Evolutionary conservation across 2,113 vertebrate genomes (phyloP).

Genomic region (Lycocorax pyrrhopterus): DNA sequence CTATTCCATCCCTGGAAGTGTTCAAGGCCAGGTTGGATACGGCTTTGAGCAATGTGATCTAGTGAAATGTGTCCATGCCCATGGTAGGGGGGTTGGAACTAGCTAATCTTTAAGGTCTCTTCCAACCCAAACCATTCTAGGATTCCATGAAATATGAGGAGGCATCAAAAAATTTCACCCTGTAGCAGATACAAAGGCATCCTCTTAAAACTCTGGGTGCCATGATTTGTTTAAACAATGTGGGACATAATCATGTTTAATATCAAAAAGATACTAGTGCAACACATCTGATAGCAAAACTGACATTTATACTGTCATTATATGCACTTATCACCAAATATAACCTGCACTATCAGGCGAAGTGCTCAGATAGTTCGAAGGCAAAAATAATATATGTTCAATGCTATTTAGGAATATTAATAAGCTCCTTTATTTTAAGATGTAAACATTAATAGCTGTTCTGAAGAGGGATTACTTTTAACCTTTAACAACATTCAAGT

Average conservation of each 20-base stretch:
- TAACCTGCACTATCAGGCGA: conserved; percentile 21
- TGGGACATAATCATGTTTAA: neutral
- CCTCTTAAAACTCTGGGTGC: neutral
- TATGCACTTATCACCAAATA: conserved; percentile 14
- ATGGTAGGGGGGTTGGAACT: neutral
- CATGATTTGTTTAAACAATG: neutral
- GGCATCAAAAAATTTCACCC: neutral
- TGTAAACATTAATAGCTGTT: neutral
- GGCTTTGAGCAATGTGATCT: neutral
- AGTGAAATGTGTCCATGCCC: neutral
- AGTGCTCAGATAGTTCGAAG: neutral
- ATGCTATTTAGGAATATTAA: conserved; percentile 52
- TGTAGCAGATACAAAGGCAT: neutral
- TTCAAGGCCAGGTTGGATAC: neutral
- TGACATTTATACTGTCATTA: conserved; percentile 46
- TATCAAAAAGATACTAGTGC: neutral
- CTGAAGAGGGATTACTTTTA: conserved; percentile 38
- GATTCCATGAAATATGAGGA: neutral
- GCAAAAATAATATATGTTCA: conserved; percentile 32
- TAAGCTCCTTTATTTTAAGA: conserved; percentile 54
- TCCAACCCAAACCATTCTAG: neutral
- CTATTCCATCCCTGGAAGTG: neutral
- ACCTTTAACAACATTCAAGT: conserved; percentile 30
- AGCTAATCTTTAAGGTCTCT: neutral
- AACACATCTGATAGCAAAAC: conserved; percentile 9